Percentiles rank a stretch among this genome's conserved stretches.
phyloP scores from a whole-genome alignment of 2,888 invertebrate genomes.

The Idaea dimidiata region DNA sequence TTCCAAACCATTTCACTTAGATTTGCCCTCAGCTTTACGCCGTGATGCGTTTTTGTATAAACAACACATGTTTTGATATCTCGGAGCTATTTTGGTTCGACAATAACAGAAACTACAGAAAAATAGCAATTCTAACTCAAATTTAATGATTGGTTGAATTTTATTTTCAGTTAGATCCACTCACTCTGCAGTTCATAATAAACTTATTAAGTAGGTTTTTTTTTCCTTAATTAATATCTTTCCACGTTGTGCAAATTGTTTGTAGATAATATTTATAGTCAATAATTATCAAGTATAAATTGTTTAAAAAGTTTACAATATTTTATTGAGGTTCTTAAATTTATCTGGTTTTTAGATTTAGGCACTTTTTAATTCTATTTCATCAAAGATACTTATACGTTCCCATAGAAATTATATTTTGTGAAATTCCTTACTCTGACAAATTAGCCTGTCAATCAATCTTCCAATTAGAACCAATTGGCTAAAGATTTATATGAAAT shows the following conservation, averaged over 20 bases:
- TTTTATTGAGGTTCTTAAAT: neutral
- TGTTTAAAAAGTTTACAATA: neutral
- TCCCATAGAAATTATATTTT: neutral
- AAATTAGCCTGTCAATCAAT: neutral
- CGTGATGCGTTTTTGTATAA: neutral
- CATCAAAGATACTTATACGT: neutral
- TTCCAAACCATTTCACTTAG: neutral
- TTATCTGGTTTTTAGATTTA: neutral
- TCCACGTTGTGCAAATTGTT: neutral
- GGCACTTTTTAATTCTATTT: neutral
- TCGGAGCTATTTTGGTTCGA: neutral
- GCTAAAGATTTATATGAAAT: neutral
- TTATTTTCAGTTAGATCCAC: neutral
- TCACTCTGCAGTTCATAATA: neutral
- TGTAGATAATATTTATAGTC: neutral
- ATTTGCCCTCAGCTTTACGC: neutral
- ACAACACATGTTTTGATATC: neutral
- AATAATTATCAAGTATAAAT: neutral
- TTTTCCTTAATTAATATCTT: neutral
- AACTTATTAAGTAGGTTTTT: neutral
- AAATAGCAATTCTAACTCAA: neutral
- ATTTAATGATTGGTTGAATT: neutral
- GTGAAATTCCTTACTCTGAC: neutral
- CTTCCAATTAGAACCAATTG: conserved; percentile 1
- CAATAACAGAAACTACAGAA: neutral